These are phyloP conservation scores for Callipepla californica DNA, from an alignment of 2,113 vertebrate genomes.

Conservation along the genomic window DNA sequence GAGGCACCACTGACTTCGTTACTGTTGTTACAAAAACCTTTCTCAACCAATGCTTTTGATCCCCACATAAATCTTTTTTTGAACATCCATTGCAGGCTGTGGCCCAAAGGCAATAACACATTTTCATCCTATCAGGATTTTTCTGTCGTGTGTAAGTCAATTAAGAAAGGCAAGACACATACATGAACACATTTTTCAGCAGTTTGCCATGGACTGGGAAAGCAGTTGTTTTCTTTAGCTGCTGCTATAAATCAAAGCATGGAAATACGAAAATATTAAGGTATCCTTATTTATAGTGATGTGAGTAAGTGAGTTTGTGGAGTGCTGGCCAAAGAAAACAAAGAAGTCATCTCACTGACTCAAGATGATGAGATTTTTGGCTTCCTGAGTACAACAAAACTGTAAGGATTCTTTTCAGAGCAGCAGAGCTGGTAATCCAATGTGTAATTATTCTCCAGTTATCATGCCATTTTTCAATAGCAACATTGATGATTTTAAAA, in stretches of 20 bases:
- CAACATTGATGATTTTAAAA: neutral
- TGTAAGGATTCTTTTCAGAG: neutral
- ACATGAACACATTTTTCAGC: neutral
- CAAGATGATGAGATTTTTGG: neutral
- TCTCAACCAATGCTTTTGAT: neutral
- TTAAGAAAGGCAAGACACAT: neutral
- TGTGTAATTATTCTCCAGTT: neutral
- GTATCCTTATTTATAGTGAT: conserved; percentile 11
- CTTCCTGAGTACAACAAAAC: conserved; percentile 5
- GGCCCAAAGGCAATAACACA: neutral
- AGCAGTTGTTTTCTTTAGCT: conserved; percentile 44
- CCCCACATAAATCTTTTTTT: neutral
- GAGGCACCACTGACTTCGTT: neutral
- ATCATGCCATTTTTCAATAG: neutral
- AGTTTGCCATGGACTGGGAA: neutral
- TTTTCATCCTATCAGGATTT: neutral
- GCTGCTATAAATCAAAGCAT: conserved; percentile 32
- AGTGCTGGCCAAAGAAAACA: conserved; percentile 27
- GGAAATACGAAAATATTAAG: conserved; percentile 41
- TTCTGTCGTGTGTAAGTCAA: neutral
- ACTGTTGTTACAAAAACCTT: neutral
- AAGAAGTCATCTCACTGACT: neutral
- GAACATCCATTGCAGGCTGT: neutral
- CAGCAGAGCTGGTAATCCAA: neutral
- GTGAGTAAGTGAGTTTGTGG: neutral